Conservation (phyloP, 2,797 vertebrate species). For the Lophura swinhoii region DNA sequence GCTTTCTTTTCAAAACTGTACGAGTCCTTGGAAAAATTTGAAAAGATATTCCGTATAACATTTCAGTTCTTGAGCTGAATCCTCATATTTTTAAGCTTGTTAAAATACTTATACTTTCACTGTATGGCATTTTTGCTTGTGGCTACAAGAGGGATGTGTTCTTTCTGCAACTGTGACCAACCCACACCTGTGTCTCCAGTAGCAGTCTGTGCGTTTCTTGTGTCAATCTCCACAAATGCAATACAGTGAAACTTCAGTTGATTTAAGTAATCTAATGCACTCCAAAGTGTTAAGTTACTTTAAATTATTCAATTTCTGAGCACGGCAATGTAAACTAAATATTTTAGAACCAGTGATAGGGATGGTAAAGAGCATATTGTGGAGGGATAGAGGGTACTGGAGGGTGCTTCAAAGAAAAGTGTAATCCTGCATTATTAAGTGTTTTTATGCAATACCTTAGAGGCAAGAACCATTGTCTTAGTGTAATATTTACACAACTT, state of each 20-base stretch:
- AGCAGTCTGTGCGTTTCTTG: neutral
- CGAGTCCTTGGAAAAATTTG: neutral
- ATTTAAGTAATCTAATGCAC: neutral
- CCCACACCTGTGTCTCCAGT: too few species aligned
- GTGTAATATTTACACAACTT: rapidly evolving
- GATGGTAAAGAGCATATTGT: neutral
- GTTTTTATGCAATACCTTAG: neutral
- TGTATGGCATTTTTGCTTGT: neutral
- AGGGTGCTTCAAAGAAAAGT: neutral
- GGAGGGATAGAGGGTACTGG: neutral
- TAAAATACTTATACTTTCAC: neutral
- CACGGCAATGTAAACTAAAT: neutral
- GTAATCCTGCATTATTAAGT: neutral
- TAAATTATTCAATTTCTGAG: neutral
- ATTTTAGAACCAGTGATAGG: neutral
- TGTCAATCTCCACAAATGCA: neutral
- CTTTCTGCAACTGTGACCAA: neutral
- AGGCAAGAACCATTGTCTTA: neutral
- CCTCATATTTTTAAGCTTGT: neutral
- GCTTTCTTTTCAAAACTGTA: neutral
- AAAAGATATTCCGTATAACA: neutral
- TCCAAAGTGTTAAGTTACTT: neutral
- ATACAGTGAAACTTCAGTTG: rapidly evolving
- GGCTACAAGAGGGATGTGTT: rapidly evolving
- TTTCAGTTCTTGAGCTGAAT: neutral